Conservation (phyloP, 2,888 invertebrate species). For the Cotesia congregata region DNA sequence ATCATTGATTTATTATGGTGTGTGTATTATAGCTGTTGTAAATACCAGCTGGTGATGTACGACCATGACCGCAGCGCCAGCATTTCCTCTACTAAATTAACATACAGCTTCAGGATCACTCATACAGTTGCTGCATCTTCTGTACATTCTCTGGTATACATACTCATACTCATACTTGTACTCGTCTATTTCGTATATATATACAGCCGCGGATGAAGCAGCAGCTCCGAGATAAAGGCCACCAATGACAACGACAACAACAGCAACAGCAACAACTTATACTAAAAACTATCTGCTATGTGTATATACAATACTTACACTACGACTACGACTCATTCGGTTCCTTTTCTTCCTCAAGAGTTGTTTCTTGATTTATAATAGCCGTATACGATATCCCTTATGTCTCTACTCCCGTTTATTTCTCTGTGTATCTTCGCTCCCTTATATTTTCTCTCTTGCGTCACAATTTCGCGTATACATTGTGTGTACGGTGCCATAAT, state of each 20-base stretch:
- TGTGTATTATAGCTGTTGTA: slow-evolving; percentile 48
- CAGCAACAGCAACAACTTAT: slow-evolving; percentile 25
- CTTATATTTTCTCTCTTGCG: slow-evolving; percentile 42
- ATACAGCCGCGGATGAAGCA: background rate
- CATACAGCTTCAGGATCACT: no score
- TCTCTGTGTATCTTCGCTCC: slow-evolving; percentile 35
- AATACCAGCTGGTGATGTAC: slow-evolving; percentile 59
- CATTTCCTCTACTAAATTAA: slow-evolving; percentile 29
- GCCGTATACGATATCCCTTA: slow-evolving; percentile 47
- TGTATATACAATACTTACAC: background rate
- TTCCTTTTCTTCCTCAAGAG: slow-evolving; percentile 40
- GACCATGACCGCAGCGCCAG: slow-evolving; percentile 50
- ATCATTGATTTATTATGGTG: slow-evolving; percentile 63
- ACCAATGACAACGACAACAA: background rate
- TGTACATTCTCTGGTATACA: slow-evolving; percentile 30
- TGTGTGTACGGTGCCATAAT: slow-evolving; percentile 19
- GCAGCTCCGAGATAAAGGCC: background rate
- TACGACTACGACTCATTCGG: slow-evolving; percentile 32
- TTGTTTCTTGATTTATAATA: slow-evolving; percentile 58
- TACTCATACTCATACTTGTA: slow-evolving; percentile 32
- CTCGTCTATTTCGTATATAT: slow-evolving; percentile 24
- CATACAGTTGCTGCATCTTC: slow-evolving; percentile 21
- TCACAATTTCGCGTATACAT: slow-evolving; percentile 32
- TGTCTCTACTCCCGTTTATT: slow-evolving; percentile 42
- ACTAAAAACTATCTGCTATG: slow-evolving; percentile 7